Base-by-base conservation (phyloP, 2,113 vertebrate species). In the Centrocercus urophasianus region DNA sequence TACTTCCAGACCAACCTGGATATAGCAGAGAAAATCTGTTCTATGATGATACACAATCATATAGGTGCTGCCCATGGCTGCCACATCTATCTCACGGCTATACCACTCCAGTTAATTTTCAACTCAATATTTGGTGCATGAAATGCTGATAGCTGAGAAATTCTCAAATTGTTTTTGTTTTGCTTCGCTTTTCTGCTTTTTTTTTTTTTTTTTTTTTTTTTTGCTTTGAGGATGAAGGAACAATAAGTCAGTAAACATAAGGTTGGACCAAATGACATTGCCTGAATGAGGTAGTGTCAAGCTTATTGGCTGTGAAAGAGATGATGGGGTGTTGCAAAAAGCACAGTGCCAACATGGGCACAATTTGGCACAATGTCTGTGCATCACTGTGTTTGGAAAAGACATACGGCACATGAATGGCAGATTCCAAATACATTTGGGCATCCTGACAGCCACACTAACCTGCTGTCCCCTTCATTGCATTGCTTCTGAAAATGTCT, bases 71-170 rank as follows among this genome's bases (percentile, higher is more conserved):
- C 38, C 52, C 63, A 93, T 50, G 83, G 45, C 61, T 86, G 22
- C 56, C 80, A 14, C 52, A 67, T 52, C 65, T 75, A 5, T 63
- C 79, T 89, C 81, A 45, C 30, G 94, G 67, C 28, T 67, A 10
- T 75, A 64, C 56, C 54, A 8, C 78, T 78, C 66, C 85, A 60
- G 48, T 88, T 91, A 70, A 81, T 45, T 47, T 40, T 87, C 71
- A 96, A 95, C 76, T 91, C 61, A 32, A 7, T 59, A 30, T 89
- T 93, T 95, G 92, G 34, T 73, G n/a, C 10, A 13, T 81, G 19
- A 88, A 84, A 16, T 87, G 15, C 61, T 73, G 65, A 16, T 22
- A 59, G 45, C 13, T 77, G 57, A 93, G 42, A 54, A 78, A 70
- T 19, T 5, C 27, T 50, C 43, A 67, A 9, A 1, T 64, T 74